Evolutionary conservation across 2,113 vertebrate genomes (phyloP).

Genomic region (Isichthys henryi): DNA sequence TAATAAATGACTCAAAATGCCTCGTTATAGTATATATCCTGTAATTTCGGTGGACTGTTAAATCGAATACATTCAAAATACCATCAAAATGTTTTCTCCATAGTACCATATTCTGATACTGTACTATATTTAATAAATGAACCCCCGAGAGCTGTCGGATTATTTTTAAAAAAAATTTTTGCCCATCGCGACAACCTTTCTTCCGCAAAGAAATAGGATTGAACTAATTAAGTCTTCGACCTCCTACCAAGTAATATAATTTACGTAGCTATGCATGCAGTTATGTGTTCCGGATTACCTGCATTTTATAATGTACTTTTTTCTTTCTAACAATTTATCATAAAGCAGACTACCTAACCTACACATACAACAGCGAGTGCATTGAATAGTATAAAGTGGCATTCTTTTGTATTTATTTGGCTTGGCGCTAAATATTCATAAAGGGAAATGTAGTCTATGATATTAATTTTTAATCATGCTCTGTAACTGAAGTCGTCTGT

Average conservation of each 20-base stretch:
- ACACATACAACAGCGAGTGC: background rate
- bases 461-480: background rate
- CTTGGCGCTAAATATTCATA: background rate
- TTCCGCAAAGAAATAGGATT: background rate
- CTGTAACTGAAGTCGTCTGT: slow-evolving; percentile 27
- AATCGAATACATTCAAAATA: background rate
- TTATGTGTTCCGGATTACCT: background rate
- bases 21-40: background rate
- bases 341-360: background rate
- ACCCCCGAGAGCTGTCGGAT: background rate
- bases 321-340: background rate
- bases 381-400: background rate
- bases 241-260: background rate
- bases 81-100: background rate
- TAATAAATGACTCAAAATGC: background rate
- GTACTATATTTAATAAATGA: background rate
- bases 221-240: background rate
- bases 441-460: background rate
- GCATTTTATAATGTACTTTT: background rate
- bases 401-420: background rate
- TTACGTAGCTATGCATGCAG: background rate
- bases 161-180: too few species aligned
- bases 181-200: background rate
- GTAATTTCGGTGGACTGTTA: background rate
- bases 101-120: background rate